Evolutionary conservation across 2,888 invertebrate genomes (phyloP), one percentile per base, ranked within the genome.

Genomic region (Serripes groenlandicus): DNA sequence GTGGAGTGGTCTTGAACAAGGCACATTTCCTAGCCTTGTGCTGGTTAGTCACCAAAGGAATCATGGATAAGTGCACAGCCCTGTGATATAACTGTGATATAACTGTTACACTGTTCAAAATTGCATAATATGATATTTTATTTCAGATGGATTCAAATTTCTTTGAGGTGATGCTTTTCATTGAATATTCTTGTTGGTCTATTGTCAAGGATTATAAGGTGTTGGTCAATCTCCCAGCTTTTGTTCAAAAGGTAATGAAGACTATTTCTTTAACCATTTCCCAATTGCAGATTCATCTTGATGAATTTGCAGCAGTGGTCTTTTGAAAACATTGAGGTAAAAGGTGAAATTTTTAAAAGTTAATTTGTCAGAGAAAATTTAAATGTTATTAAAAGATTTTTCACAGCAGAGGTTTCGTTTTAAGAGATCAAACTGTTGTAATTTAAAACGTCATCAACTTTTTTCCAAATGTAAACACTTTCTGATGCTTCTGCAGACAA

Each of bases 131-230:
- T 11, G 15, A 42, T 15, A 42, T 42, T 42, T 49, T 42, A 68
- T 70, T 69, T 49, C 23, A 26, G 35, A 34, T 70, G 52, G 52
- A 42, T 54, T 21, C 18, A 54, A 34, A 7, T 21, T 62, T 74
- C 18, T 35, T 18, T 18, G 64, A 64, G 30, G 34, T 23, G 28
- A 34, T 66, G 32, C 35, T 64, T 4, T 28, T 66, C 42, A 23
- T 42, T 23, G 86, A 89, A 58, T 69, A 77, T 37, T 74, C 82
- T 2, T 86, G 87, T 73, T 75, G 64, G 35, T 64, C 76, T n/a
- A 69, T 86, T n/a, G 81, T 86, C 4, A 79, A 54, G 30, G 87
- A 89, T 42, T 80, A 76, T 70, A 70, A 64, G 21, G 68, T 69
- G 23, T 68, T 87, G 32, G 66, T 81, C 7, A 80, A 81, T 56